Percentiles rank a stretch among this genome's conserved stretches.
Evolutionary conservation across 2,888 invertebrate species (phyloP).

Genomic region (Hypomecis atomaria): DNA sequence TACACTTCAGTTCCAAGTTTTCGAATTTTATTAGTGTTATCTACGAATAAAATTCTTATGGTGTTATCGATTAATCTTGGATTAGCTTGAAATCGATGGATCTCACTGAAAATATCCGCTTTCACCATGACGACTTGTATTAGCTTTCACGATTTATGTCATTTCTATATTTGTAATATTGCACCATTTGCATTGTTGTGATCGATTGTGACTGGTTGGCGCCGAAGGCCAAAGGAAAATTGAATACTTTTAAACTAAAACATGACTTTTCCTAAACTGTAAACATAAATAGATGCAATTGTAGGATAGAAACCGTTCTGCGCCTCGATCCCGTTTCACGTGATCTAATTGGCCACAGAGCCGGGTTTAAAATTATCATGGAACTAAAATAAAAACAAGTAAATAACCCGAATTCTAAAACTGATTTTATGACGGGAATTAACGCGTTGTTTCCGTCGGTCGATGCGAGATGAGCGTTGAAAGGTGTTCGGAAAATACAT

Average conservation of each 20-base stretch:
- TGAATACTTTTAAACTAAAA: not conserved
- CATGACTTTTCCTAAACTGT: slow-evolving; percentile 13
- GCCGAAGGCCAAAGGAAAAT: not conserved
- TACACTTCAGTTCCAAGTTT: no score
- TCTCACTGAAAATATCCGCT: no score
- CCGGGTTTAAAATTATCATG: slow-evolving; percentile 82
- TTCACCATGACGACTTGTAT: no score
- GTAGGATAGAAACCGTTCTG: slow-evolving; percentile 31
- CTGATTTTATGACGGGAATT: slow-evolving; percentile 85
- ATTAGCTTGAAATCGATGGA: no score
- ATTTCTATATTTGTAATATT: no score
- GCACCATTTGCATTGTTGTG: not conserved
- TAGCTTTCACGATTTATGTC: no score
- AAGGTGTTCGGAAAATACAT: slow-evolving; percentile 82
- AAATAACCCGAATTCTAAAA: slow-evolving; percentile 85
- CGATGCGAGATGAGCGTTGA: slow-evolving; percentile 83
- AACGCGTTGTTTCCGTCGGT: slow-evolving; percentile 84
- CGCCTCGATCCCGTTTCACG: slow-evolving; percentile 64
- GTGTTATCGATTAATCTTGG: no score
- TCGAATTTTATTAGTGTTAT: no score
- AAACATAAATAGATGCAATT: slow-evolving; percentile 26
- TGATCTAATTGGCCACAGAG: slow-evolving; percentile 80
- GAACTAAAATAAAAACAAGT: slow-evolving; percentile 83
- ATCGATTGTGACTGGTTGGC: not conserved
- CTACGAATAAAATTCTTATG: no score